Evolutionary conservation across 1,140 invertebrate species (phyloP).

Genomic region (Drosophila bocqueti): DNA sequence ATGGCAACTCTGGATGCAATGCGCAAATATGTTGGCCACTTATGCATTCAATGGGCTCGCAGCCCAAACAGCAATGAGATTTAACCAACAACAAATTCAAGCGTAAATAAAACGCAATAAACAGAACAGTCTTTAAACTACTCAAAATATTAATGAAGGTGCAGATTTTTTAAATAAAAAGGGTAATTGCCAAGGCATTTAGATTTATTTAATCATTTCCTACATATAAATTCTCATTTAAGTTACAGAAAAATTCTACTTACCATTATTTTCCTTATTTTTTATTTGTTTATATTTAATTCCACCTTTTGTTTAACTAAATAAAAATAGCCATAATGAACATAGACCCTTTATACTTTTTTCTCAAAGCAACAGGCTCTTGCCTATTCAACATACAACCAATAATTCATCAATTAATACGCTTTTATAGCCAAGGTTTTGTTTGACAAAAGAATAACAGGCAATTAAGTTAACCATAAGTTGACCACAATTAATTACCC

Average conservation of each 20-base stretch:
- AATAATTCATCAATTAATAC: constrained; percentile 37
- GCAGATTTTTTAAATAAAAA: neutral
- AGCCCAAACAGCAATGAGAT: constrained; percentile 20
- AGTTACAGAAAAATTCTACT: neutral
- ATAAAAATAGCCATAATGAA: neutral
- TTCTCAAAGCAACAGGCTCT: neutral
- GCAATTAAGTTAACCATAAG: constrained; percentile 57
- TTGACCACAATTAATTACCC: constrained; percentile 55
- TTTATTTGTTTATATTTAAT: neutral
- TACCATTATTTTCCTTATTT: neutral
- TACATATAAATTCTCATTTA: no score
- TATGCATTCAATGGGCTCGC: constrained; percentile 56
- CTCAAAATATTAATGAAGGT: neutral
- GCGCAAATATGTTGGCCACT: constrained; percentile 63
- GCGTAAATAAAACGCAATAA: constrained; percentile 49
- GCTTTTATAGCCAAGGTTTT: constrained; percentile 20
- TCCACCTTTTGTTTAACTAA: neutral
- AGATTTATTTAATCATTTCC: neutral
- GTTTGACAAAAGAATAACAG: constrained; percentile 49
- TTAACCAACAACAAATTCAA: constrained; percentile 45
- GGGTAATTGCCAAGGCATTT: neutral
- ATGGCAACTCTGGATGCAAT: constrained; percentile 15
- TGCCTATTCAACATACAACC: neutral
- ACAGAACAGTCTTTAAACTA: neutral
- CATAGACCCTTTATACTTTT: neutral